Evolutionary conservation across 2,797 vertebrate genomes (phyloP).

Genomic region (Sebastes paucispinis): DNA sequence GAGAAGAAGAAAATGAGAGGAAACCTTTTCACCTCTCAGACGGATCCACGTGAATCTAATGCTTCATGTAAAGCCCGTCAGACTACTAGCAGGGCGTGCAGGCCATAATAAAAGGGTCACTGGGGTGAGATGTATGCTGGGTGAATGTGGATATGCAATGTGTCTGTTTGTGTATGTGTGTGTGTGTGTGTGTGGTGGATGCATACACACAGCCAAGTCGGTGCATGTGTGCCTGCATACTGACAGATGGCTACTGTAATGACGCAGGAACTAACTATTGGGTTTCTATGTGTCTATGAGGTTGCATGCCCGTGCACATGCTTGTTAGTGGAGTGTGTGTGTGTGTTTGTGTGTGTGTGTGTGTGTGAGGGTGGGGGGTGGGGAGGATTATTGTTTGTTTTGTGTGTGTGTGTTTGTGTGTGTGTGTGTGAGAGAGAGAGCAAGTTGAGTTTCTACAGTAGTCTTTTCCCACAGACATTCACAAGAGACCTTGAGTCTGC

Average conservation of each 20-base stretch:
- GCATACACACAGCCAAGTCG: slow-evolving; percentile 51
- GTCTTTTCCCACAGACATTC: slow-evolving; percentile 48
- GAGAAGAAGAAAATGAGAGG: slow-evolving; percentile 15
- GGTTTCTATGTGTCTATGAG: slow-evolving; percentile 66
- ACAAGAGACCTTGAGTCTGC: slow-evolving; percentile 71
- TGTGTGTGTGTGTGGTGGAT: slow-evolving; percentile 27
- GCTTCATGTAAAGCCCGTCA: slow-evolving; percentile 27
- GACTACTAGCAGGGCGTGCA: not conserved
- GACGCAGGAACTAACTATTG: slow-evolving; percentile 77
- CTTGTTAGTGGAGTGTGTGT: slow-evolving; percentile 21
- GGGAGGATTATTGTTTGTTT: not conserved
- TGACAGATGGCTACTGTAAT: slow-evolving; percentile 80
- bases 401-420: not conserved
- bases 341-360: slow-evolving; percentile 3
- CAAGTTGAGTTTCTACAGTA: not conserved
- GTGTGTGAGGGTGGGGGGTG: not conserved
- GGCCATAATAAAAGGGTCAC: slow-evolving; percentile 31
- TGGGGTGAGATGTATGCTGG: slow-evolving; percentile 2
- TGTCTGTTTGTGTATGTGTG: not conserved
- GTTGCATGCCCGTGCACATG: slow-evolving; percentile 39
- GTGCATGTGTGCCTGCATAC: slow-evolving; percentile 60
- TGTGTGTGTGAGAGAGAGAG: not conserved
- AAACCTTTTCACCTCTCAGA: slow-evolving; percentile 37
- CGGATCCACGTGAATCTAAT: slow-evolving; percentile 29
- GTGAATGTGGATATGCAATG: slow-evolving; percentile 25